Percentiles rank a stretch among this genome's conserved stretches.
Evolutionary conservation across 1,140 invertebrate genomes (phyloP).

Genomic region (Copidosoma floridanum): DNA sequence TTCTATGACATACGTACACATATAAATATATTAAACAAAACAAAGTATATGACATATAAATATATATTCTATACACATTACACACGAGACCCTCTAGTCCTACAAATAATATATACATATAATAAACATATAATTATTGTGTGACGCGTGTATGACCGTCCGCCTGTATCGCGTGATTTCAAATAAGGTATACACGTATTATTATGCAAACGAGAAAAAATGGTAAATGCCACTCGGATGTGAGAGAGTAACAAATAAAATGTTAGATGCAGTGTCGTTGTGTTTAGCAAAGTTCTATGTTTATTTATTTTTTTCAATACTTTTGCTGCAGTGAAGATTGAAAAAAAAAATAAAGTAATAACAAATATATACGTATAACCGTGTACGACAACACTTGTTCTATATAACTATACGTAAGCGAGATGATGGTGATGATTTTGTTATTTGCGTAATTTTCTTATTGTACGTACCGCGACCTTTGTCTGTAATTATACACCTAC

Average conservation of each 20-base stretch:
- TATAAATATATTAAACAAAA: conserved; percentile 33
- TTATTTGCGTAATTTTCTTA: too few relatives aligned
- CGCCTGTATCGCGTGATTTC: conserved; percentile 22
- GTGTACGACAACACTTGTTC: too few relatives aligned
- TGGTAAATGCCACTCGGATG: too few relatives aligned
- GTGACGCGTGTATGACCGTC: conserved; percentile 10
- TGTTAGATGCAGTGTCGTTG: conserved; percentile 24
- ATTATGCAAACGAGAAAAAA: neutral
- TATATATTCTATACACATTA: conserved; percentile 6
- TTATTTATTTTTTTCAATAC: conserved; percentile 19
- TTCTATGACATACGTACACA: conserved; percentile 13
- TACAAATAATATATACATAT: conserved; percentile 16
- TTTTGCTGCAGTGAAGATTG: too few relatives aligned
- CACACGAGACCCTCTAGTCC: conserved; percentile 24
- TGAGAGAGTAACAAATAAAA: neutral
- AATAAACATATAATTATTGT: conserved; percentile 17
- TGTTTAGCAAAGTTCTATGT: conserved; percentile 33
- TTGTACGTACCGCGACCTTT: conserved; percentile 29
- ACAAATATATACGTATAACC: too few relatives aligned
- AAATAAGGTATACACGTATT: conserved; percentile 11
- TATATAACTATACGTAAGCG: too few relatives aligned
- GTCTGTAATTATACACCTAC: conserved; percentile 15
- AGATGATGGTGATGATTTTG: too few relatives aligned
- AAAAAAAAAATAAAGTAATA: too few relatives aligned
- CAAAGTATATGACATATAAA: too few relatives aligned